Conservation (phyloP, 2,113 vertebrate genomes). For the Brevimyrus niger region DNA sequence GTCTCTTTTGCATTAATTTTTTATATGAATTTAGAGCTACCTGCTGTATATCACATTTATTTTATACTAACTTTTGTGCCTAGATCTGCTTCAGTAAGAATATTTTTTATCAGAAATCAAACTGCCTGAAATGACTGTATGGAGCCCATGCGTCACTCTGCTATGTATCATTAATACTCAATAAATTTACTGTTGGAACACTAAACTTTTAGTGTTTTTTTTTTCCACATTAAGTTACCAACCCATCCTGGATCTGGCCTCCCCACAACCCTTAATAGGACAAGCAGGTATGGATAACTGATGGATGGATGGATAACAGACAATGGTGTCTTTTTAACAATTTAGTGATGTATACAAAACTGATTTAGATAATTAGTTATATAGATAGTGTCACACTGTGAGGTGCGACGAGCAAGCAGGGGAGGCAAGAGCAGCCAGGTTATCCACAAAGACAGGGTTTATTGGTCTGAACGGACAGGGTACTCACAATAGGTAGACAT, state of each 20-base stretch:
- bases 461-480: too few species aligned
- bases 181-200: slow-evolving; percentile 53
- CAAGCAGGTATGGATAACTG: not conserved
- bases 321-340: not conserved
- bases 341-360: not conserved
- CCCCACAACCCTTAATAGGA: not conserved
- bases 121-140: slow-evolving; percentile 53
- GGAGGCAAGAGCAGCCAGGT: too few species aligned
- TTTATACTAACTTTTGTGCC: not conserved
- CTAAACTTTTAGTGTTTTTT: not conserved
- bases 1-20: slow-evolving; percentile 1
- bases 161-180: slow-evolving; percentile 44
- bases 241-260: not conserved
- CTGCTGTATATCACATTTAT: slow-evolving; percentile 28
- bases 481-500: too few species aligned
- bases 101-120: slow-evolving; percentile 29
- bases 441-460: too few species aligned
- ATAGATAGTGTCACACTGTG: too few species aligned
- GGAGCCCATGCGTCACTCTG: slow-evolving; percentile 45
- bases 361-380: not conserved
- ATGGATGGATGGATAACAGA: not conserved
- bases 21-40: not conserved
- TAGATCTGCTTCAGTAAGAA: slow-evolving; percentile 8
- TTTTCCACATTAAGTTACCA: not conserved
- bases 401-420: too few species aligned